These are phyloP conservation scores for Myotis yumanensis DNA, from an alignment of 2,113 vertebrate genomes.

Conservation along the genomic window DNA sequence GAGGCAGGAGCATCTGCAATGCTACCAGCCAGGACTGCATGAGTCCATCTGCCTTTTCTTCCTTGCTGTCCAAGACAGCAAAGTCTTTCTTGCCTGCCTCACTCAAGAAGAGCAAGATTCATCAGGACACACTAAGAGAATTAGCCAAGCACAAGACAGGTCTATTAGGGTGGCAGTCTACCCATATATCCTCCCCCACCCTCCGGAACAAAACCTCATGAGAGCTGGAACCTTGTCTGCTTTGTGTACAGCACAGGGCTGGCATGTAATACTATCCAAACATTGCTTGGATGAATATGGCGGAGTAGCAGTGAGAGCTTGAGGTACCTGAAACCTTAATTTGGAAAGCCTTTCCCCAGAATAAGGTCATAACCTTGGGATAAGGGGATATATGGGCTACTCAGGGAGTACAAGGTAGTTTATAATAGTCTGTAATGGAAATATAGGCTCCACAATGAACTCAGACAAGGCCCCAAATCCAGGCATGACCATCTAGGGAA, in stretches of 20 bases:
- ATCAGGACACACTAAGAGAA: background rate
- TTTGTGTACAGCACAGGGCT: background rate
- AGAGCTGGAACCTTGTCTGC: background rate
- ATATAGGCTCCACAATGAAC: background rate
- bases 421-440: background rate
- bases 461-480: background rate
- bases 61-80: background rate
- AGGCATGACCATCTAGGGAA: background rate
- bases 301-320: background rate
- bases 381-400: background rate
- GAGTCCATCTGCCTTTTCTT: slow-evolving; percentile 18
- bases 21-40: background rate
- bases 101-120: background rate
- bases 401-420: background rate
- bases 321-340: background rate
- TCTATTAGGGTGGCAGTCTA: background rate
- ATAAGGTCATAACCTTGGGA: background rate
- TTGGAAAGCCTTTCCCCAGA: slow-evolving; percentile 7
- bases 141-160: background rate
- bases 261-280: background rate
- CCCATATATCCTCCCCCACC: too few relatives aligned
- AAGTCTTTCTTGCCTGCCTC: slow-evolving; percentile 22
- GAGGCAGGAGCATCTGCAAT: background rate
- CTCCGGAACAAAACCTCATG: background rate
- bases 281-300: background rate